Conservation (phyloP, 2,797 vertebrate species). For the Sylvia borin region DNA sequence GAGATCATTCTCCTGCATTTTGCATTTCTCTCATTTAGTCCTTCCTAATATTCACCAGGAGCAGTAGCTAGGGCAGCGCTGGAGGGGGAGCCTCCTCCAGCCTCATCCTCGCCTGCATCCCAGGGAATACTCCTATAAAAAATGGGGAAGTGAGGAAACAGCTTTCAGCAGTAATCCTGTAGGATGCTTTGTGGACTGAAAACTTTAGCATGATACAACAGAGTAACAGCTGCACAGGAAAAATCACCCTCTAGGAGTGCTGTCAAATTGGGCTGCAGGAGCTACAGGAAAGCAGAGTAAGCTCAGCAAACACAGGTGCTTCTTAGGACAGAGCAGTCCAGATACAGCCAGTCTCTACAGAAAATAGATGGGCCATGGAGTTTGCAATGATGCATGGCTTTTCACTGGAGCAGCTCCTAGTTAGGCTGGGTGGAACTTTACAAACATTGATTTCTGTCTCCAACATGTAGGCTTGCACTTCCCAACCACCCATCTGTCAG, state of each 20-base stretch:
- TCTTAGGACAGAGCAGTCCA: neutral
- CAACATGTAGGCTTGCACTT: neutral
- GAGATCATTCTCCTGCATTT: neutral
- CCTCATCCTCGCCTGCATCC: neutral
- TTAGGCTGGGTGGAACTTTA: constrained; percentile 4
- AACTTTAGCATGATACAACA: neutral
- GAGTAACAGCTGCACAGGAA: neutral
- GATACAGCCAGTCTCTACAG: neutral
- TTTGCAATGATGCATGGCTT: neutral
- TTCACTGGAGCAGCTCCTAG: neutral
- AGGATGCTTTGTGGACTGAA: neutral
- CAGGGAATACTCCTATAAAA: neutral
- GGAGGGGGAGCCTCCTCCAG: neutral
- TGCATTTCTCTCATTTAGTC: neutral
- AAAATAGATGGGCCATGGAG: neutral
- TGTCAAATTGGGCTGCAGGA: neutral
- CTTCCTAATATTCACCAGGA: neutral
- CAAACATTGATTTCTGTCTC: neutral
- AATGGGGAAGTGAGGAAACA: neutral
- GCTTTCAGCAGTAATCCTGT: neutral
- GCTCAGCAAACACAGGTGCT: neutral
- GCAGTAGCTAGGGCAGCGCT: neutral
- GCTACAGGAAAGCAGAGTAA: neutral
- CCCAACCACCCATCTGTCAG: neutral
- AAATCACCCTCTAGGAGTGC: neutral